Evolutionary conservation across 2,888 invertebrate species (phyloP), one percentile per base, ranked within the genome.

Genomic region (Tinea trinotella): DNA sequence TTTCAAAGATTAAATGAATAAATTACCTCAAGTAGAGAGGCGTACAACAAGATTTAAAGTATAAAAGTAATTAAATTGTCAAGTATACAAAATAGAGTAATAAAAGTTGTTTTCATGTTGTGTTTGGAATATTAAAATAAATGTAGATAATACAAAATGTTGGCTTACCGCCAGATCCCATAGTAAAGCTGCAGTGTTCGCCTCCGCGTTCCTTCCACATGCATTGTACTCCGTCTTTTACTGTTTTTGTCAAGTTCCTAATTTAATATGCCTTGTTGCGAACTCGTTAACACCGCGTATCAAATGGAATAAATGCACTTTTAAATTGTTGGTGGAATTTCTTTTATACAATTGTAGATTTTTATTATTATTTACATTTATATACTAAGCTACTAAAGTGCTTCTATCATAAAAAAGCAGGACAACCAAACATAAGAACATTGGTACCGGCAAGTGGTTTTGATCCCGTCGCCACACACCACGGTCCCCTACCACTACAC

Each of bases 131-230:
- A 64, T 67, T 63, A 71, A 70, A 70, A 73, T 73, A 68, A 56
- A 67, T 65, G 69, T 67, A 69, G 50, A 50, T 50, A 50, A 50
- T 50, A 24, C 50, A 24, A 6, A 50, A 69, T 68, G 67, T 71
- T 82, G 81, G 83, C 73, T 10, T 18, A 52, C 55, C 30, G 76
- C 83, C 83, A 81, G 62, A 59, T 52, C 57, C 58, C 56, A 55
- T 62, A 18, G 46, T 19, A 15, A n/a, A 12, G 46, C 46, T 46
- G 46, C 46, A 46, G 19, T 19, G 46, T 17, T 18, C 19, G 19
- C 19, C 5, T n/a, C n/a, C n/a, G n/a, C n/a, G 5, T n/a, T 18
- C 19, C 48, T 48, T 50, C 24, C n/a, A 24, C 50, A 22, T 50
- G 24, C 12, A 50, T 24, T 50, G 50, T 50, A 49, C 22, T 10